Percentiles rank a stretch among this genome's conserved stretches.
Evolutionary conservation across 2,797 vertebrate species (phyloP).

Genomic region (Gambelia wislizenii): DNA sequence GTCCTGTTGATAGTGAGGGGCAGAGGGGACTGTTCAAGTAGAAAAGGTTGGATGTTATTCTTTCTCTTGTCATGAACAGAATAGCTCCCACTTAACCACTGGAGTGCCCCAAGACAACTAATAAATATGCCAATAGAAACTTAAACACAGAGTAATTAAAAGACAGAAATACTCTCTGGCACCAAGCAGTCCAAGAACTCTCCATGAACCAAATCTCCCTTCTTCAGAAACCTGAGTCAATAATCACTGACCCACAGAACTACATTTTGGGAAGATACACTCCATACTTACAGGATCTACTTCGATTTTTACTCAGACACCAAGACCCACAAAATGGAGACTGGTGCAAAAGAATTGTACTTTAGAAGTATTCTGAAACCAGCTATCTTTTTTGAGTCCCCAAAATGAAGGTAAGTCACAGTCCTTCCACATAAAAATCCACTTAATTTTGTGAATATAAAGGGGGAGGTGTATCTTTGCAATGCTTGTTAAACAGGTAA

Average conservation of each 20-base stretch:
- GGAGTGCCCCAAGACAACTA: not conserved
- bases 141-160: not conserved
- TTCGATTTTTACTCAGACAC: too few species aligned
- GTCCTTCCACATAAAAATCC: not conserved
- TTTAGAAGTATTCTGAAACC: not conserved
- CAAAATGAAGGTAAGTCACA: not conserved
- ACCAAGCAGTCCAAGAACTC: not conserved
- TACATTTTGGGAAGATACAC: too few species aligned
- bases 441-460: too few species aligned
- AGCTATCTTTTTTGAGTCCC: not conserved
- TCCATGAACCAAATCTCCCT: not conserved
- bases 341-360: too few species aligned
- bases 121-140: not conserved
- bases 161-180: not conserved
- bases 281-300: too few species aligned
- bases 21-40: not conserved
- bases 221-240: not conserved
- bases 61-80: not conserved
- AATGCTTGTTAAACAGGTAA: not conserved
- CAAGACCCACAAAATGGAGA: too few species aligned
- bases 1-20: not conserved
- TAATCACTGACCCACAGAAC: not conserved
- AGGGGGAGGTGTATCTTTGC: not conserved
- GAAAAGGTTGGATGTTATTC: not conserved
- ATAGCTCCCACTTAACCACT: not conserved